These are phyloP conservation scores for Glareola pratincola DNA, from an alignment of 2,113 vertebrate genomes.

Conservation along the genomic window DNA sequence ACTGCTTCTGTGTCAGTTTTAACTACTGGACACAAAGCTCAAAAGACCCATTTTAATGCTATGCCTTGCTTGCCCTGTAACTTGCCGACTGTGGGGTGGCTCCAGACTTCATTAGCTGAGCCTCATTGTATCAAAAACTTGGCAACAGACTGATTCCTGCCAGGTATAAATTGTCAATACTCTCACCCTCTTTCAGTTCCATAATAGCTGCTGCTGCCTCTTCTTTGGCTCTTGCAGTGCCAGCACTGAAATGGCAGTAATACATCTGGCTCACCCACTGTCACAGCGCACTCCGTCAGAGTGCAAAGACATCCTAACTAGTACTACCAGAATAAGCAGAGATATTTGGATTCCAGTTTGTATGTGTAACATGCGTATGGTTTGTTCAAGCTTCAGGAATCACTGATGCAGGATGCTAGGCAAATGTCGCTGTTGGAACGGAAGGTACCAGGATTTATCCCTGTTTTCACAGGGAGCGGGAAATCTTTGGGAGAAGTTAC, in stretches of 20 bases:
- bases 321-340: background rate
- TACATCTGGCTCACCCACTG: background rate
- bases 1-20: background rate
- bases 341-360: background rate
- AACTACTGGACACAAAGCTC: background rate
- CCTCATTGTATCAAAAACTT: background rate
- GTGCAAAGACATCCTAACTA: background rate
- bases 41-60: background rate
- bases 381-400: background rate
- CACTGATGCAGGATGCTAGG: background rate
- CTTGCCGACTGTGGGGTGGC: background rate
- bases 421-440: background rate
- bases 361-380: rapidly evolving
- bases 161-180: background rate
- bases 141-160: background rate
- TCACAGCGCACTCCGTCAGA: background rate
- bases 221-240: background rate
- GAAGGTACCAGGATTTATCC: background rate
- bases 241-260: background rate
- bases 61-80: background rate
- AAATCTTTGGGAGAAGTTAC: background rate
- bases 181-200: background rate
- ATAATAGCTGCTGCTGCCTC: background rate
- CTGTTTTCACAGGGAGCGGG: background rate
- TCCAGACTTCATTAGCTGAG: background rate